phyloP scores from a whole-genome alignment of 2,113 vertebrate genomes.

The Cephalopholis sonnerati region DNA sequence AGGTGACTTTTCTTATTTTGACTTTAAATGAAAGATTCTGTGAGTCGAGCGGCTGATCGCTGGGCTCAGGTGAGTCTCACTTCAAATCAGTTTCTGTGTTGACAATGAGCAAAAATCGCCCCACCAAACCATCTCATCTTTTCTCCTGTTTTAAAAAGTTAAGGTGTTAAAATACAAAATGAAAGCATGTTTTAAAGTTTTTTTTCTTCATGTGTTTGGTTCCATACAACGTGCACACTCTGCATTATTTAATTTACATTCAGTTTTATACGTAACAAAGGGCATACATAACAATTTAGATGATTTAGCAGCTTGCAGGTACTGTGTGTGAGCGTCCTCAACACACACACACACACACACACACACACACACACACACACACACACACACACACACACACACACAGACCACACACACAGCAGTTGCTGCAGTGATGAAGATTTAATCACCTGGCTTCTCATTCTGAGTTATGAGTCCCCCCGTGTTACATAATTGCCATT shows the following conservation, averaged over 20 bases:
- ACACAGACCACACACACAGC: conserved; percentile 8
- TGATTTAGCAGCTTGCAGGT: conserved; percentile 34
- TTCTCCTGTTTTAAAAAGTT: not conserved
- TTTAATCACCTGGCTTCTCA: conserved; percentile 66
- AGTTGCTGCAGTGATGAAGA: conserved; percentile 60
- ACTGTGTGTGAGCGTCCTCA: too few species aligned
- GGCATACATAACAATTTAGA: conserved; percentile 6
- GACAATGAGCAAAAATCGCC: not conserved
- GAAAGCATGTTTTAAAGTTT: not conserved
- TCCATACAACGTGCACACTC: too few species aligned
- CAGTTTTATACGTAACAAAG: not conserved
- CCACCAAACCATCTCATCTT: not conserved
- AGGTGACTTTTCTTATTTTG: too few species aligned
- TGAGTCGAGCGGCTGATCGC: too few species aligned
- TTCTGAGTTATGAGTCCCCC: conserved; percentile 55
- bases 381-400: conserved; percentile 9
- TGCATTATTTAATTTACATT: not conserved
- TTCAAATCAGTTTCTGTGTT: too few species aligned
- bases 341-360: conserved; percentile 6
- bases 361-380: conserved; percentile 3
- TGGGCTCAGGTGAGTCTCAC: too few species aligned
- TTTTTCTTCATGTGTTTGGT: too few species aligned
- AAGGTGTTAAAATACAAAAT: too few species aligned
- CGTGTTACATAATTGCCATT: conserved; percentile 35
- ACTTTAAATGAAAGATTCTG: too few species aligned